Base-by-base conservation (phyloP, 2,113 vertebrate genomes). In the Aegotheles bennettii region DNA sequence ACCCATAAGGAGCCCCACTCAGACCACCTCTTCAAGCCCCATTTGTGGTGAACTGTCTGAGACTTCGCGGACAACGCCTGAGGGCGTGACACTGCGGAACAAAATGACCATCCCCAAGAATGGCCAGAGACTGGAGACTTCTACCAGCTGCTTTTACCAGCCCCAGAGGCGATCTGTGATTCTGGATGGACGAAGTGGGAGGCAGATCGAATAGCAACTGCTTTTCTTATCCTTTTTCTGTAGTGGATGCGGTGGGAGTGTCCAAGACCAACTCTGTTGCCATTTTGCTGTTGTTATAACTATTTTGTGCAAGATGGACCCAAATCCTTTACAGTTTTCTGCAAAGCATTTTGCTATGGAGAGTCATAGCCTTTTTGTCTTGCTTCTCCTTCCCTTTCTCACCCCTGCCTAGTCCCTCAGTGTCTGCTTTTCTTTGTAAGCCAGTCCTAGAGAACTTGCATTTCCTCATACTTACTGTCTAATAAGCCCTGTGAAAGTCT, bases 51-150 rank as follows among this genome's bases (percentile, higher is more conserved):
- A 99, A 47, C 93, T 98, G 83, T 95, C 98, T 7, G 99, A 99
- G 89, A 98, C 97, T 36, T 96, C 97, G 1, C 94, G 90, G 96
- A 97, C 98, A 89, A 95, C 97, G 1, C 91, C 98, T 0, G 99
- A 99, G 65, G 99, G 98, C 75, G 98, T 99, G 65, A 97, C 96
- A 0, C 98, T 99, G 96, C 96, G 99, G 88, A 99, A 98, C 97
- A 99, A 99, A 98, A 99, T 99, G 99, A 99, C 99, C 79, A 99
- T 99, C 96, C 99, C 99, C 80, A 99, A 99, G 97, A 99, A 99
- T 2, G 99, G 99, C 74, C 99, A 99, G 98, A 99, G 99, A 97
- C 98, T 99, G 80, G 99, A 99, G 96, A 99, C 99, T 13, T 99
- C 99, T 5, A 99, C 99, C 83, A 99, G 99, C 97, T 99, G 99